Evolutionary conservation across 2,797 vertebrate genomes (phyloP).

Genomic region (Aphelocoma californica): DNA sequence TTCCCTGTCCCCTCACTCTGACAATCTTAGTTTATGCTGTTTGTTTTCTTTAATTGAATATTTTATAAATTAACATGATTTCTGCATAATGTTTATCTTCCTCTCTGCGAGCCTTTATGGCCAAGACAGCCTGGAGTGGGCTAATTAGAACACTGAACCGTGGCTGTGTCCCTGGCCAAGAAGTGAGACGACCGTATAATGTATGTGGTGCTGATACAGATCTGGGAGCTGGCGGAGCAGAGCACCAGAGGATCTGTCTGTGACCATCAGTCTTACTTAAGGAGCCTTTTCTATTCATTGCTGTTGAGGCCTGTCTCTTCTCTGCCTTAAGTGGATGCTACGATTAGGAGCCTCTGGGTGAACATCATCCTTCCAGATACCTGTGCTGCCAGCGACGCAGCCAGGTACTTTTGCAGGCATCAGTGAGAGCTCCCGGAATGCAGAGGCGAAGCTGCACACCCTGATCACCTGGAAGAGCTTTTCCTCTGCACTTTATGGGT

Average conservation of each 20-base stretch:
- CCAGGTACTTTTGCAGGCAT: not conserved
- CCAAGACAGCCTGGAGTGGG: conserved; percentile 18
- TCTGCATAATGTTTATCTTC: conserved; percentile 34
- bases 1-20: not conserved
- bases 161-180: conserved; percentile 34
- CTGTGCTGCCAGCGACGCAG: not conserved
- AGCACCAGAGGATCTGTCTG: conserved; percentile 33
- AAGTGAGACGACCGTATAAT: not conserved
- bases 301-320: conserved; percentile 33
- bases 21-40: conserved; percentile 32
- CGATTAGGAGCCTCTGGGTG: conserved; percentile 37
- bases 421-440: not conserved
- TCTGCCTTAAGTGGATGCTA: conserved; percentile 43
- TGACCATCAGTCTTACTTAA: conserved; percentile 53
- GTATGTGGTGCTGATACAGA: conserved; percentile 41
- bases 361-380: conserved; percentile 7
- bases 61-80: conserved; percentile 57
- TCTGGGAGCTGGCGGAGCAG: conserved; percentile 10
- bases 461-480: not conserved
- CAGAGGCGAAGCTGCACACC: not conserved
- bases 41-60: conserved; percentile 60
- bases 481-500: not conserved
- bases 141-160: conserved; percentile 57
- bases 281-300: conserved; percentile 41
- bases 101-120: conserved; percentile 36